These are phyloP conservation scores for Leucoptera coffeella DNA, from an alignment of 2,888 invertebrate genomes.

Conservation along the genomic window DNA sequence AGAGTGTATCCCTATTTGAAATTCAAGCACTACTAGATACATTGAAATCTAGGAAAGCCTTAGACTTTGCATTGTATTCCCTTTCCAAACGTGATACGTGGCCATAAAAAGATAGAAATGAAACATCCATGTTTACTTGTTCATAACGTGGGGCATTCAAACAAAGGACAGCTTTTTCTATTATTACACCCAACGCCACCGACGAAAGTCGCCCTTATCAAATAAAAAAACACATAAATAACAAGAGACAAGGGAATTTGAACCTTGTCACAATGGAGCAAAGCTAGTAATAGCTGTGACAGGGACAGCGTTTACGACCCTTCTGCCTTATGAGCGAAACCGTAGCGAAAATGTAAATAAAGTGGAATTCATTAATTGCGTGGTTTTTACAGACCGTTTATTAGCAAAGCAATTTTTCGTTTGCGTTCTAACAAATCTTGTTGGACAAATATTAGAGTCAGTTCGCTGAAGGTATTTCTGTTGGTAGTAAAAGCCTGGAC, in stretches of 20 bases:
- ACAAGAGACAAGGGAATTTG: conserved; percentile 8
- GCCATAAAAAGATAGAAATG: too few relatives aligned
- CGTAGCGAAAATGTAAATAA: conserved; percentile 28
- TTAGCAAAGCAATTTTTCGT: conserved; percentile 12
- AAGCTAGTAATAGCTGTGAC: conserved; percentile 9
- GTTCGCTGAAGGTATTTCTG: too few relatives aligned
- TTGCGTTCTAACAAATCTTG: too few relatives aligned
- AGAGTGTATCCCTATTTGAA: too few relatives aligned
- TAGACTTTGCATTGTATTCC: too few relatives aligned
- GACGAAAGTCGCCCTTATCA: conserved; percentile 17
- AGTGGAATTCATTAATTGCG: conserved; percentile 33
- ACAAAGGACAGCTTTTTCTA: conserved; percentile 28
- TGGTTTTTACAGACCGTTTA: conserved; percentile 33
- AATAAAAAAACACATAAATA: conserved; percentile 12
- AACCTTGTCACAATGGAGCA: conserved; percentile 10
- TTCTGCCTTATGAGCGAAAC: conserved; percentile 9
- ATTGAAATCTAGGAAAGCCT: too few relatives aligned
- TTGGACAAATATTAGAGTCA: too few relatives aligned
- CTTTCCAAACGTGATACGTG: too few relatives aligned
- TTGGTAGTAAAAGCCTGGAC: too few relatives aligned
- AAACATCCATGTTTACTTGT: too few relatives aligned
- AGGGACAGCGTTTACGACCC: conserved; percentile 9
- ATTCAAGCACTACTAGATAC: too few relatives aligned
- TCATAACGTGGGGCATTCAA: too few relatives aligned
- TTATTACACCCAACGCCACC: conserved; percentile 32